phyloP scores from a whole-genome alignment of 2,888 invertebrate genomes.

The Andrena minutula region DNA sequence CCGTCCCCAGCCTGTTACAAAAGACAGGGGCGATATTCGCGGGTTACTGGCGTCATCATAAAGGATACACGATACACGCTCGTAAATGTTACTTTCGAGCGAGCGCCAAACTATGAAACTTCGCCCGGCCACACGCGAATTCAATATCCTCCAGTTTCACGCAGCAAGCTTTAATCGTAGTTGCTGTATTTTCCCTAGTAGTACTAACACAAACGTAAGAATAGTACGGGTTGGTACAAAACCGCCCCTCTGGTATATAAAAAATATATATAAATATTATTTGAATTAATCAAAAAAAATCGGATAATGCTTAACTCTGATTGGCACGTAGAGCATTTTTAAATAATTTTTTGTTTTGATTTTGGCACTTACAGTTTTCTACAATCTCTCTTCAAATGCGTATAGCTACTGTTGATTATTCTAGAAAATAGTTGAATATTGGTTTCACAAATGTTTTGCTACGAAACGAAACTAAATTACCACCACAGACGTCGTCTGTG shows the following conservation, averaged over 20 bases:
- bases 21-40: constrained; percentile 43
- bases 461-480: background rate
- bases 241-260: background rate
- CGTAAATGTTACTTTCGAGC: constrained; percentile 46
- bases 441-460: background rate
- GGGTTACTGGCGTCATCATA: constrained; percentile 44
- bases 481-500: no score
- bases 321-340: no score
- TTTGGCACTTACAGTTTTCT: no score
- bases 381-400: no score
- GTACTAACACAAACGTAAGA: background rate
- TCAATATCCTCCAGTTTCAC: constrained; percentile 46
- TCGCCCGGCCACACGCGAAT: constrained; percentile 6
- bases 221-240: constrained; percentile 14
- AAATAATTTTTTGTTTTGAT: no score
- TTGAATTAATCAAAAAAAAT: no score
- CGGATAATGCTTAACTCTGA: no score
- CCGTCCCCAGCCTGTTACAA: constrained; percentile 45
- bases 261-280: no score
- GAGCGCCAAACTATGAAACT: background rate
- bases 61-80: constrained; percentile 35
- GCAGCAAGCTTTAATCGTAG: constrained; percentile 35
- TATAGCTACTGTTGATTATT: no score
- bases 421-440: no score
- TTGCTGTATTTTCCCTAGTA: background rate